These are phyloP conservation scores for Lissonota sp. DNA, from an alignment of 2,888 invertebrate species.

Conservation along the genomic window DNA sequence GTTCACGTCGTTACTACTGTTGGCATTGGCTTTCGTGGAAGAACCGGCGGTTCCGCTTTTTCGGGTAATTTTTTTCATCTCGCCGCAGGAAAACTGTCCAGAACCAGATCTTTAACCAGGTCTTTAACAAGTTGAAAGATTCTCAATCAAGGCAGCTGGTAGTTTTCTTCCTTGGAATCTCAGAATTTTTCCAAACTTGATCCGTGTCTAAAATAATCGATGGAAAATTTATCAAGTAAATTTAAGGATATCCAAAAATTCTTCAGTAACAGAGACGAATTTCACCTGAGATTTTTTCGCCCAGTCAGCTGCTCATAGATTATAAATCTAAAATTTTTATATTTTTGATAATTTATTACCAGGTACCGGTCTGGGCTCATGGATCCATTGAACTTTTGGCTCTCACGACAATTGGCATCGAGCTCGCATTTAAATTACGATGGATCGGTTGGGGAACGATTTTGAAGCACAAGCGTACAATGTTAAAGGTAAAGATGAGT, in stretches of 20 bases:
- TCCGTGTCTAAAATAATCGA: not conserved
- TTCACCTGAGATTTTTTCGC: too few relatives aligned
- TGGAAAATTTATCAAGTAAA: too few relatives aligned
- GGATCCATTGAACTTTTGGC: slow-evolving; percentile 92
- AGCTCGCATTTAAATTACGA: slow-evolving; percentile 91
- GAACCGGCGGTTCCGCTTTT: slow-evolving; percentile 91
- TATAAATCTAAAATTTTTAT: too few relatives aligned
- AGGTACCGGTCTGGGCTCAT: slow-evolving; percentile 92
- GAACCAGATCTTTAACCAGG: too few relatives aligned
- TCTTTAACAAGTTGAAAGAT: too few relatives aligned
- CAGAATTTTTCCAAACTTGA: not conserved
- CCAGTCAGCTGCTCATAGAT: too few relatives aligned
- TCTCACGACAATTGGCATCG: slow-evolving; percentile 90
- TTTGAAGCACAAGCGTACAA: slow-evolving; percentile 92
- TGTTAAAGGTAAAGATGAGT: slow-evolving; percentile 89
- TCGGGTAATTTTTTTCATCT: slow-evolving; percentile 84
- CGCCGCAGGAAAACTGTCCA: not conserved
- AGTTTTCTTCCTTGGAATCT: too few relatives aligned
- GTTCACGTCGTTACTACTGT: slow-evolving; percentile 89
- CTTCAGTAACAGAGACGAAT: too few relatives aligned
- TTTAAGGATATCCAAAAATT: too few relatives aligned
- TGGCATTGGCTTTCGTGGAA: slow-evolving; percentile 92
- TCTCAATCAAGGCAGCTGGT: too few relatives aligned
- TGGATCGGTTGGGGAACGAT: slow-evolving; percentile 95
- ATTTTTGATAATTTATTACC: slow-evolving; percentile 65